Evolutionary conservation across 2,113 vertebrate genomes (phyloP), one percentile per base, ranked within the genome.

Genomic region (Plestiodon gilberti): DNA sequence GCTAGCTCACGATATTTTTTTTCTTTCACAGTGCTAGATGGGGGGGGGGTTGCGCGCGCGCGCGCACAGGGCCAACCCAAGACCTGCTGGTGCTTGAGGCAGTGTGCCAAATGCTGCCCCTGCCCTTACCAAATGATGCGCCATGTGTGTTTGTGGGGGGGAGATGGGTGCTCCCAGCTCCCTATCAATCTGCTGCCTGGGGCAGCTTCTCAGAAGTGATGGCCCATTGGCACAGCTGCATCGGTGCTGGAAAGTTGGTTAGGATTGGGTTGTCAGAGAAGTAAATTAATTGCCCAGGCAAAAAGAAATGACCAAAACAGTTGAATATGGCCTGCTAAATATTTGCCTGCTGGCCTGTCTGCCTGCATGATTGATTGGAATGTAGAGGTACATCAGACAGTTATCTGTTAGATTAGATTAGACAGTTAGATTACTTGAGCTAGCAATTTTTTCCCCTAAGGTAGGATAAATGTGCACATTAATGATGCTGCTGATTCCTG

Each of bases 381-480:
- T 91, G 43, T 69, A 89, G 43, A 69, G 8, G 23, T 84, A 90
- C 78, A 92, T 80, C 52, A 90, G 86, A 38, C 13, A 91, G 91
- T 85, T 43, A 35, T 83, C 78, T n/a, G n/a, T n/a, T n/a, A n/a
- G n/a, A n/a, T n/a, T n/a, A n/a, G n/a, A 90, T 73, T 17, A 40
- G 89, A 80, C 38, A 81, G 35, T 80, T 70, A n/a, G 83, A 94
- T 89, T 87, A 92, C 79, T 81, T 11, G 82, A 38, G 65, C 70
- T 48, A 85, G 28, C 55, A 85, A 57, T 78, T 89, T 89, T 91
- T 82, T 1, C 67, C 65, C 14, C 74, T 79, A 84, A 14, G 8
- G 59, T 65, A 71, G 80, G 57, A 30, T 85, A 90, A 85, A 65
- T 1, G 28, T 77, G 89, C 61, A 91, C 55, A 84, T 89, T 84